Base-by-base conservation (phyloP, 1,140 invertebrate genomes). In the Drosophila pseudoananassae region DNA sequence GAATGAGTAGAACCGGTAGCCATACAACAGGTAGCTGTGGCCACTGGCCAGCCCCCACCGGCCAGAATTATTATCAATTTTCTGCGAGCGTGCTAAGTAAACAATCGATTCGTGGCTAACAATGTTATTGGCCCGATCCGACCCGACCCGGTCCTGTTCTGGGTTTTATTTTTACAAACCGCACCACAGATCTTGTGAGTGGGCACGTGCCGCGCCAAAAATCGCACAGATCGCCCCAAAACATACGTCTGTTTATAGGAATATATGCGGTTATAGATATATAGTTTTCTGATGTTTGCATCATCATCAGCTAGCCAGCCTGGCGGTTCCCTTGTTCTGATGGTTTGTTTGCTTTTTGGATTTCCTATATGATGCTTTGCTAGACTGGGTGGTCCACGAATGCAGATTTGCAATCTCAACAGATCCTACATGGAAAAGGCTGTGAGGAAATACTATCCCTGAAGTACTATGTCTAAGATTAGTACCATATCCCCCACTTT, bases 151-250 rank as follows among this genome's bases (percentile, higher is more conserved):
- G n/a, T n/a, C n/a, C n/a, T n/a, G 20, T 27, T 5, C 25, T 7
- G 74, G 40, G 47, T 63, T 71, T 80, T 81, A 81, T 83, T 84
- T 83, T 84, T 76, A 84, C 71, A 84, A 52, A 49, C 38, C 33
- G 38, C 20, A 45, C 50, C 31, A 64, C 36, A 64, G 38, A 68
- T 70, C 63, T 47, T 64, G 56, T 56, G 53, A 23, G 29, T 29
- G 68, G 82, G 77, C 81, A 84, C 81, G 81, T 84, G 81, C 81
- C 82, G 47, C 64, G 56, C 55, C 80, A 77, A 85, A 85, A 81
- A 81, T 58, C 43, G 81, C 61, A 61, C 25, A 20, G 31, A 61
- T 6, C 12, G 46, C 15, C 40, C 40, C 40, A 14, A 15, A 43
- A 14, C 14, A 33, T 38, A 65, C 25, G 56, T 49, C 52, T 38